Evolutionary conservation across 2,797 vertebrate species (phyloP), one percentile per base, ranked within the genome.

Genomic region (Chaetodon trifasciatus): DNA sequence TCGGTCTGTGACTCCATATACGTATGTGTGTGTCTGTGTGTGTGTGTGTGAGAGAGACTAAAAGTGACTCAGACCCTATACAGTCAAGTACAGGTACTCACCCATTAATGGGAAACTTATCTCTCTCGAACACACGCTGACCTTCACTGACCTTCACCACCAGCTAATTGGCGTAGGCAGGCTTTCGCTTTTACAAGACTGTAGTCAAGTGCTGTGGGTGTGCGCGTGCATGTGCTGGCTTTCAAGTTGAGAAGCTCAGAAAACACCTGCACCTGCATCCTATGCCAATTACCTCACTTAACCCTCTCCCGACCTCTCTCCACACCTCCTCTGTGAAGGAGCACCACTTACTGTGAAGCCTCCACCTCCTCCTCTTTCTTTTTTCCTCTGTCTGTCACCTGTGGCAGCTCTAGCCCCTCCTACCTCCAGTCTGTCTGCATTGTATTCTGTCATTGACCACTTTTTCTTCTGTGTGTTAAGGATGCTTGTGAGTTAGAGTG

Each of bases 91-190:
- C 83, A 90, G 81, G 84, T 87, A 75, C 84, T 88, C 64, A 60
- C 44, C 81, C 75, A 82, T 88, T 93, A 94, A 91, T 92, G 81
- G 86, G 84, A 89, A 90, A 92, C 90, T 93, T 94, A 94, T 94
- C 93, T 93, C 88, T 71, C 82, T 76, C 56, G 9, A 89, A 87
- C 92, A 95, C 85, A 90, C 86, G 5, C 65, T 72, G 87, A 92
- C 91, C 89, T 86, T 88, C 83, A 39, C 76, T 90, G 91, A 93
- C 91, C 93, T 94, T 94, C 89, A 89, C 73, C 85, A 79, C 63
- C 74, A 75, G 91, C 91, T 95, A 95, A 95, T 94, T 94, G 93
- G 84, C 64, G 13, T 73, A 83, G 82, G 78, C 76, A 79, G 85
- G 72, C 68, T 89, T 86, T 91, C 74, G 78, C 82, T 87, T 86